phyloP scores from a whole-genome alignment of 2,797 vertebrate species.

The Echiichthys vipera region DNA sequence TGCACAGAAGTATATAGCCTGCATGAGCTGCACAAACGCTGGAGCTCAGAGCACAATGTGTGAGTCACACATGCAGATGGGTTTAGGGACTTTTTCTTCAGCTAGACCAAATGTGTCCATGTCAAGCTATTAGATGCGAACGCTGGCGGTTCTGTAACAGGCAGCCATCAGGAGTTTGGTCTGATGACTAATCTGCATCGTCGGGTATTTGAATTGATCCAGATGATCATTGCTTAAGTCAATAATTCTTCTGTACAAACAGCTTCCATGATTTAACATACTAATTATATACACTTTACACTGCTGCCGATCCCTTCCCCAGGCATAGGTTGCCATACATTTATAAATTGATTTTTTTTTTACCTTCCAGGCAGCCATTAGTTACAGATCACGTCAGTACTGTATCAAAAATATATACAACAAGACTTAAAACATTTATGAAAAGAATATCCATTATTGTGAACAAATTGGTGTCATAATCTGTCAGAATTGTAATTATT shows the following conservation, averaged over 20 bases:
- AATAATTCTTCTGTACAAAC: constrained; percentile 7
- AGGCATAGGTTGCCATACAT: background rate
- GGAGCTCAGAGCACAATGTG: constrained; percentile 6
- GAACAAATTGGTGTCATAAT: background rate
- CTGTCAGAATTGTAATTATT: background rate
- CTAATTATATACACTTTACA: constrained; percentile 16
- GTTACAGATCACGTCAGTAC: background rate
- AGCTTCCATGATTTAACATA: constrained; percentile 6
- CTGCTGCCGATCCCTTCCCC: constrained; percentile 8
- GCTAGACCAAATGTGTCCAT: constrained; percentile 20
- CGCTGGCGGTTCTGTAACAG: constrained; percentile 18
- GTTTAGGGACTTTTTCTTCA: constrained; percentile 19
- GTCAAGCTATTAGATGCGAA: constrained; percentile 28
- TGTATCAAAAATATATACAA: background rate
- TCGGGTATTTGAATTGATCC: constrained; percentile 19
- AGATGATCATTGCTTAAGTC: constrained; percentile 6
- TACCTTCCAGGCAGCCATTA: background rate
- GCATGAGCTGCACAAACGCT: constrained; percentile 18
- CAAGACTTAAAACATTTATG: background rate
- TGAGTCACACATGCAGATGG: constrained; percentile 49
- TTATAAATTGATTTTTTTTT: background rate
- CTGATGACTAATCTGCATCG: constrained; percentile 20
- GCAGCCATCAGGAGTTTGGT: constrained; percentile 21
- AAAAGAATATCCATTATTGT: background rate
- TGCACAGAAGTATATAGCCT: constrained; percentile 34